These are phyloP conservation scores for Mesopsocus fuscifrons DNA, from an alignment of 2,888 invertebrate species.

Conservation along the genomic window DNA sequence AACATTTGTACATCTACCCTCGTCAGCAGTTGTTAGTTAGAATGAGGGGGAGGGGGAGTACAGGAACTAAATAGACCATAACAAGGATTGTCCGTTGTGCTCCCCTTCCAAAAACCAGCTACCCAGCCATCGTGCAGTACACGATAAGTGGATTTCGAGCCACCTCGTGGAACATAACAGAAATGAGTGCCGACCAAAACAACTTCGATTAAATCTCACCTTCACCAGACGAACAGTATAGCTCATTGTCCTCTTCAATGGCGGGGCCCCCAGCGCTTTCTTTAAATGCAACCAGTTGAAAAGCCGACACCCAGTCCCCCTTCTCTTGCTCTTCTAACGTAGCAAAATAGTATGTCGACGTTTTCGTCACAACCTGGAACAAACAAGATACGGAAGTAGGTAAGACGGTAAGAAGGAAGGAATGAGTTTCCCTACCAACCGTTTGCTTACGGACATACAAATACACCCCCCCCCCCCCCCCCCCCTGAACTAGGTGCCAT, in stretches of 20 bases:
- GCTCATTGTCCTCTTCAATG: slow-evolving; percentile 71
- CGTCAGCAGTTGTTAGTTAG: neutral
- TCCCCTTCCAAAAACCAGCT: no score
- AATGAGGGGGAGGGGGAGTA: neutral
- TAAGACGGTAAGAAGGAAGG: no score
- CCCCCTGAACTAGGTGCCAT: no score
- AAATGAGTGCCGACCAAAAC: no score
- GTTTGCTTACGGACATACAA: neutral
- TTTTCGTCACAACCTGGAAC: slow-evolving; percentile 50
- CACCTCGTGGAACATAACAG: no score
- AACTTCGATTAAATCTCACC: no score
- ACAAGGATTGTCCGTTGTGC: no score
- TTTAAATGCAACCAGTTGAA: slow-evolving; percentile 66
- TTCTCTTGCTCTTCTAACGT: slow-evolving; percentile 48
- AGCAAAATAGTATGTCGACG: slow-evolving; percentile 35
- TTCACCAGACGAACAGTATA: slow-evolving; percentile 73
- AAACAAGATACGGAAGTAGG: slow-evolving; percentile 8
- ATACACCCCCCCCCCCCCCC: no score
- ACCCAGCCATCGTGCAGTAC: no score
- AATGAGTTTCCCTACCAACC: neutral
- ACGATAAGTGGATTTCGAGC: no score
- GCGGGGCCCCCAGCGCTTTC: slow-evolving; percentile 38
- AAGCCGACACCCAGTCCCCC: slow-evolving; percentile 55
- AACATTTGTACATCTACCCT: neutral
- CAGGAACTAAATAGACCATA: neutral